phyloP scores from a whole-genome alignment of 2,888 invertebrate genomes.

The Cyrtodaria siliqua region DNA sequence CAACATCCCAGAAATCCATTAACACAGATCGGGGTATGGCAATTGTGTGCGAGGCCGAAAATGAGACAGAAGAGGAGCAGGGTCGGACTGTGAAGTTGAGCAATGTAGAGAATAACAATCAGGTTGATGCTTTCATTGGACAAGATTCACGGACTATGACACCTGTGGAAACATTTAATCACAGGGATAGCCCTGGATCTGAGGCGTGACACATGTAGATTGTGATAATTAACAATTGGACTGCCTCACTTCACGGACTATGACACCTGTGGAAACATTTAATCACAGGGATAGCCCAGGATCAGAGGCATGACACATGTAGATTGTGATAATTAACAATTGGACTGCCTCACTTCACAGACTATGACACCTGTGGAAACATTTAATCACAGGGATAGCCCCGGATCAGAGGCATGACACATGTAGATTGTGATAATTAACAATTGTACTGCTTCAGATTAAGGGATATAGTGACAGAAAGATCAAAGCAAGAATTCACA shows the following conservation, averaged over 20 bases:
- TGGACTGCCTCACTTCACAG: no score
- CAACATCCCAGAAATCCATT: neutral
- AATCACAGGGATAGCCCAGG: neutral
- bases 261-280: slow-evolving; percentile 22
- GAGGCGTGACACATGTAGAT: slow-evolving; percentile 8
- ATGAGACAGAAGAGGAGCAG: neutral
- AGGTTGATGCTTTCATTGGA: slow-evolving; percentile 8
- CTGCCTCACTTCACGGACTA: slow-evolving; percentile 6
- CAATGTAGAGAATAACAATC: slow-evolving; percentile 10
- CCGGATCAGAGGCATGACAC: slow-evolving; percentile 1
- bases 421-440: no score
- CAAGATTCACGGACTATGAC: slow-evolving; percentile 10
- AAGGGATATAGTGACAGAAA: no score
- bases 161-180: slow-evolving; percentile 14
- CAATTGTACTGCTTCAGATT: no score
- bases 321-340: no score
- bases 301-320: slow-evolving; percentile 6
- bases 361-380: slow-evolving; percentile 26
- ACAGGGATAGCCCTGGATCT: neutral
- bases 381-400: neutral
- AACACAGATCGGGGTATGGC: neutral
- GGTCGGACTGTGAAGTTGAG: slow-evolving; percentile 14
- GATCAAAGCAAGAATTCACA: no score
- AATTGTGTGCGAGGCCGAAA: neutral
- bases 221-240: no score